Evolutionary conservation across 2,113 vertebrate genomes (phyloP).

Genomic region (Choloepus hoffmanni): DNA sequence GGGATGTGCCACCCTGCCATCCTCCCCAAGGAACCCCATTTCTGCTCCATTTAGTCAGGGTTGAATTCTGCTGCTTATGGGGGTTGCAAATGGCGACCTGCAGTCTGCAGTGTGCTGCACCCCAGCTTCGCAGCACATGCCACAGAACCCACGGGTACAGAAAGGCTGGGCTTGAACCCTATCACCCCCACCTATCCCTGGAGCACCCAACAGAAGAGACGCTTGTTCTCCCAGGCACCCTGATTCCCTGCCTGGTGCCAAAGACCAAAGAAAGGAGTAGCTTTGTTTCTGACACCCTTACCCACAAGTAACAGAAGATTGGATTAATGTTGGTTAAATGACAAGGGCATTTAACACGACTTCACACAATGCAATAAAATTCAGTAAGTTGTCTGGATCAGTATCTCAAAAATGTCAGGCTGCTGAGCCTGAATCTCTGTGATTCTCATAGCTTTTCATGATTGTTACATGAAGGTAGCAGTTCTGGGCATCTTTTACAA

Average conservation of each 20-base stretch:
- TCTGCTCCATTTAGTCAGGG: not conserved
- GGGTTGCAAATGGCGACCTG: not conserved
- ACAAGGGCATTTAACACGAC: not conserved
- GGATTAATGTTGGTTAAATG: not conserved
- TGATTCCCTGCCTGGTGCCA: no score
- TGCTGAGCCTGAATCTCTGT: not conserved
- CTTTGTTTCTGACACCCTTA: not conserved
- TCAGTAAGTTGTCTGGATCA: not conserved
- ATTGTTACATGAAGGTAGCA: not conserved
- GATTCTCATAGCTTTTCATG: not conserved
- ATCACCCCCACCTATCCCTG: accelerated
- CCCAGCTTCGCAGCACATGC: accelerated
- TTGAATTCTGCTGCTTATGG: not conserved
- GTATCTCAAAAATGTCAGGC: not conserved
- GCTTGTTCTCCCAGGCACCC: not conserved
- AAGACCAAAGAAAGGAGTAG: not conserved
- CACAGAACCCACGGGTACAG: accelerated
- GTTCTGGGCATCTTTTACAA: not conserved
- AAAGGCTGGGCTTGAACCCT: accelerated
- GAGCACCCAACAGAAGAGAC: not conserved
- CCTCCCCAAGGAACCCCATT: not conserved
- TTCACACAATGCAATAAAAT: not conserved
- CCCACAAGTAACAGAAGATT: not conserved
- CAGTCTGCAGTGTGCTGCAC: accelerated
- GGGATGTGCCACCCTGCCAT: not conserved